Base-by-base conservation (phyloP, 2,113 vertebrate genomes). In the Entomyzon cyanotis region DNA sequence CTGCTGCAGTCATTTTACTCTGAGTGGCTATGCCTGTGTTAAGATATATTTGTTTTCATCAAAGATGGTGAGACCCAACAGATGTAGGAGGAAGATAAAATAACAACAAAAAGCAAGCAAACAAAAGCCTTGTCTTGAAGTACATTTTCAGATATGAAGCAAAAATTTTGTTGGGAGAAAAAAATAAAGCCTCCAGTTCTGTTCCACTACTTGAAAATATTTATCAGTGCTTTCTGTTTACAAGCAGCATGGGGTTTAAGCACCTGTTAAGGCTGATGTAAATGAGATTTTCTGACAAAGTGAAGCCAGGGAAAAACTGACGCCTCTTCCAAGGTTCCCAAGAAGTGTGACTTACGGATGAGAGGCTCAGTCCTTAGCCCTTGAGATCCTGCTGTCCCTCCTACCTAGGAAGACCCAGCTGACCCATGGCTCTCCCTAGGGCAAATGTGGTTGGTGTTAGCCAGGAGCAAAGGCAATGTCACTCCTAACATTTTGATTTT, bases 11-110 rank as follows among this genome's bases (percentile, higher is more conserved):
- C 0, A 0, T 35, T 74, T 65, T 75, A 24, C 82, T 88, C 27
- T 28, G 31, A 31, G 31, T 50, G 19, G 33, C 65, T 87, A 28
- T 1, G 20, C 35, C 11, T 87, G 19, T 42, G 15, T 80, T 62
- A 59, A 47, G 35, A 73, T 59, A 20, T 53, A 71, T 81, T 86
- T 89, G 47, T 90, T 94, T 94, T 90, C 75, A 75, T 88, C 49
- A 89, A 78, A 90, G 70, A 42, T 7, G 5, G 47, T 91, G 42
- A 95, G 33, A 67, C 17, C 17, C 8, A 88, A 42, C 75, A 94
- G 93, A 86, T 90, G 82, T 69, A 88, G 64, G 59, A 88, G 60
- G 50, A 70, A 93, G 71, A 94, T 84, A 60, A 94, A 83, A 50
- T 67, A 70, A 55, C 28, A 89, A 62, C 21, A 86, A 64, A 87